A percentile compares a stretch with the other conserved stretches of the same genome.
These are phyloP conservation scores for Onthophagus taurus DNA, from an alignment of 1,140 invertebrate species.

Conservation along the genomic window DNA sequence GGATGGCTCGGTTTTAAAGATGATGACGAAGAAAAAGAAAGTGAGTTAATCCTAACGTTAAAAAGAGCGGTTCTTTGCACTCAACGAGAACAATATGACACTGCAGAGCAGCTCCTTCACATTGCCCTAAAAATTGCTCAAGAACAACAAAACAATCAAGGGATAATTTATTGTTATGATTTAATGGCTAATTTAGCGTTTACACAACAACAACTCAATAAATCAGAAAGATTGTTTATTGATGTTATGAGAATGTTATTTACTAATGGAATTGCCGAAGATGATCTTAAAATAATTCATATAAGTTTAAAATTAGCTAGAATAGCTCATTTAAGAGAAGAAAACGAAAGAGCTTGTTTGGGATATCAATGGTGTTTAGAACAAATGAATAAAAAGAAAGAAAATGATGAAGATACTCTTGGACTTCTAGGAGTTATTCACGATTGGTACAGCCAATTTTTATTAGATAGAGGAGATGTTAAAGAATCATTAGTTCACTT, in stretches of 20 bases:
- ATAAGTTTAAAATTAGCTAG: constrained; percentile 70
- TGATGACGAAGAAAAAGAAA: constrained; percentile 49
- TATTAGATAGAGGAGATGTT: constrained; percentile 53
- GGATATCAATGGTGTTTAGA: constrained; percentile 71
- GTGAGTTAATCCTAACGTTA: constrained; percentile 59
- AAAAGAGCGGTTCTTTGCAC: constrained; percentile 63
- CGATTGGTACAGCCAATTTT: constrained; percentile 74
- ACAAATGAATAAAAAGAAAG: constrained; percentile 50
- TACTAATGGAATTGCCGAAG: constrained; percentile 51
- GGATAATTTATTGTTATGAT: constrained; percentile 81
- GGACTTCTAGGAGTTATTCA: constrained; percentile 60
- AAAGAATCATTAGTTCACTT: constrained; percentile 58
- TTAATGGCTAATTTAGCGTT: constrained; percentile 84
- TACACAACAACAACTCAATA: constrained; percentile 60
- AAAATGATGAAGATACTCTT: constrained; percentile 43
- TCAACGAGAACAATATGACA: constrained; percentile 64
- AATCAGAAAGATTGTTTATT: constrained; percentile 77
- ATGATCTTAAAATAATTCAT: constrained; percentile 65
- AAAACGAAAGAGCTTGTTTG: constrained; percentile 54
- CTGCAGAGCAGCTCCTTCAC: constrained; percentile 77
- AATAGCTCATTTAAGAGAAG: constrained; percentile 53
- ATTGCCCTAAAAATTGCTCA: constrained; percentile 74
- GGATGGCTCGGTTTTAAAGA: constrained; percentile 36
- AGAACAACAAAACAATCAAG: constrained; percentile 61
- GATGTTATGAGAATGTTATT: constrained; percentile 70